phyloP scores from a whole-genome alignment of 2,797 vertebrate species.

The Balearica regulorum region DNA sequence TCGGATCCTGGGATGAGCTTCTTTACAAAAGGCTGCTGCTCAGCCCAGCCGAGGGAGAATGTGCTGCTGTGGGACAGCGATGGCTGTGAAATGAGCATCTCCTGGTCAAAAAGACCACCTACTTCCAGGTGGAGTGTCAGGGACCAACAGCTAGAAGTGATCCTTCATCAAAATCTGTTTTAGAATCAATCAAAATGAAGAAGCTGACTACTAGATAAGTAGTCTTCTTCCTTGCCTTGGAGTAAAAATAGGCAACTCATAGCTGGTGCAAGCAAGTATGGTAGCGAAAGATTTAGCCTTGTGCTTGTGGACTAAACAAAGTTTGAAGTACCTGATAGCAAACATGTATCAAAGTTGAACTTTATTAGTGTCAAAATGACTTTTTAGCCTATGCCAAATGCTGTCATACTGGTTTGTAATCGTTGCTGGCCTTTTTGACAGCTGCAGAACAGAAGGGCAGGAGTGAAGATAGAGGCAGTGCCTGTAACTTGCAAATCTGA shows the following conservation, averaged over 20 bases:
- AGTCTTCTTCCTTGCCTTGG: neutral
- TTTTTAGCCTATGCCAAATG: neutral
- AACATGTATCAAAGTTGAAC: neutral
- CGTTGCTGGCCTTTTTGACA: conserved; percentile 37
- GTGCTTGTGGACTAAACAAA: neutral
- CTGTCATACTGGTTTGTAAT: conserved; percentile 9
- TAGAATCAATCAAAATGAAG: neutral
- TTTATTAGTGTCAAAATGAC: conserved; percentile 13
- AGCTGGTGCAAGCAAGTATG: neutral
- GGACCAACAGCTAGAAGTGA: neutral
- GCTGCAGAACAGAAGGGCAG: neutral
- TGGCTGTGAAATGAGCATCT: neutral
- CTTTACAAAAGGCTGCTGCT: neutral
- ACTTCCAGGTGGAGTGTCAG: neutral
- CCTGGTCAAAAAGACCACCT: neutral
- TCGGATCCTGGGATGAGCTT: neutral
- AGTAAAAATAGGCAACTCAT: neutral
- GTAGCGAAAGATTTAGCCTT: neutral
- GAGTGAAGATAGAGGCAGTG: neutral
- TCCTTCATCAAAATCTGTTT: neutral
- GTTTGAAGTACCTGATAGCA: neutral
- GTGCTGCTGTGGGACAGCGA: neutral
- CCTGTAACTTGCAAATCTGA: neutral
- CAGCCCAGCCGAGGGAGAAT: neutral
- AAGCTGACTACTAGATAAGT: neutral